Percentiles rank a stretch among this genome's conserved stretches.
Conservation (phyloP, 1,140 invertebrate genomes). For the Dendroctonus valens region DNA sequence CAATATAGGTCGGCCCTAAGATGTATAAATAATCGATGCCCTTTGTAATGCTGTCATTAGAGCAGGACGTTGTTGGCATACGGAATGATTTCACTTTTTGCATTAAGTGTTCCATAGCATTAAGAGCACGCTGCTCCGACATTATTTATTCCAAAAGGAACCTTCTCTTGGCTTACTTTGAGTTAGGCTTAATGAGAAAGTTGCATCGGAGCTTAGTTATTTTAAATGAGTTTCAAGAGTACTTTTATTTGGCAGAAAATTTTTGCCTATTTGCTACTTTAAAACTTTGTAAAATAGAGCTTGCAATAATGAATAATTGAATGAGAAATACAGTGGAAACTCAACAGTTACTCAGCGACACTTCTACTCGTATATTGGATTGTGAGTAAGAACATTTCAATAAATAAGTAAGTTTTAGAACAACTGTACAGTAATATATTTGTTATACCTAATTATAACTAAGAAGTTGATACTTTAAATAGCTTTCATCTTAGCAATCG, state of each 20-base stretch:
- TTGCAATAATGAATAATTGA: too few species aligned
- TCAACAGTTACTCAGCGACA: too few species aligned
- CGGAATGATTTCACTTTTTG: constrained; percentile 38
- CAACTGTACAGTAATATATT: too few species aligned
- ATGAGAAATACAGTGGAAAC: too few species aligned
- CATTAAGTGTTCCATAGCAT: constrained; percentile 37
- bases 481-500: too few species aligned
- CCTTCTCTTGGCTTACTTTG: constrained; percentile 3
- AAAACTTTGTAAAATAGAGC: too few species aligned
- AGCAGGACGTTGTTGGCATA: constrained; percentile 36
- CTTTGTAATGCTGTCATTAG: constrained; percentile 40
- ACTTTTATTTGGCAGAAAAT: neutral
- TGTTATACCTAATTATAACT: too few species aligned
- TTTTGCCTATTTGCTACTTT: neutral
- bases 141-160: constrained; percentile 35
- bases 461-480: too few species aligned
- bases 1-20: constrained; percentile 23
- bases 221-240: constrained; percentile 3
- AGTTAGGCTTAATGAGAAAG: constrained; percentile 24
- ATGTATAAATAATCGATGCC: constrained; percentile 39
- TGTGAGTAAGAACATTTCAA: too few species aligned
- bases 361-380: too few species aligned
- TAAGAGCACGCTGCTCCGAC: constrained; percentile 32
- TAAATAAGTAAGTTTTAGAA: too few species aligned
- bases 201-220: constrained; percentile 13